Evolutionary conservation across 1,140 invertebrate genomes (phyloP).

Genomic region (Drosophila cardini): DNA sequence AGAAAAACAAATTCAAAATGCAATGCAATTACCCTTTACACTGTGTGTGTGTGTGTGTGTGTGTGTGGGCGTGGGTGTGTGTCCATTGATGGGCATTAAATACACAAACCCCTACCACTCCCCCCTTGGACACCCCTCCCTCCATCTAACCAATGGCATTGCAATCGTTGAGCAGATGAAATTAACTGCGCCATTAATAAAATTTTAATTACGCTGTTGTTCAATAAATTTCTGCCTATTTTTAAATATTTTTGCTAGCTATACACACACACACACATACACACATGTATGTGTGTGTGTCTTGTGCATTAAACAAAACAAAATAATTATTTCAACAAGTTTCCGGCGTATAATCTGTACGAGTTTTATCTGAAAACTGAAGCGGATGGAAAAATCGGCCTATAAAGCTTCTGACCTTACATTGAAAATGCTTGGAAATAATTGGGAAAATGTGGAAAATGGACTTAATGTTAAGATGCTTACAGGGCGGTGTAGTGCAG

Average conservation of each 20-base stretch:
- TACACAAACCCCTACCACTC: too few relatives aligned
- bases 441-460: not conserved
- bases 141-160: not conserved
- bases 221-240: conserved; percentile 39
- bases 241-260: conserved; percentile 12
- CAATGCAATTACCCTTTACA: conserved; percentile 27
- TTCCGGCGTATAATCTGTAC: conserved; percentile 2
- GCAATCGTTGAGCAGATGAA: conserved; percentile 30
- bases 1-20: conserved; percentile 8
- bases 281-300: not conserved
- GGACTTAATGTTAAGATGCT: conserved; percentile 9
- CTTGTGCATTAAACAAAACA: conserved; percentile 13
- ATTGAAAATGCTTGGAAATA: not conserved
- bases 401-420: not conserved
- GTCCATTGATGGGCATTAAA: conserved; percentile 17
- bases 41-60: not conserved
- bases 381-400: not conserved
- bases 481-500: not conserved
- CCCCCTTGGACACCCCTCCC: not conserved
- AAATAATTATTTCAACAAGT: conserved; percentile 3
- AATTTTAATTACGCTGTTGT: conserved; percentile 58
- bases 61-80: conserved; percentile 3
- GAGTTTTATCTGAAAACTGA: not conserved
- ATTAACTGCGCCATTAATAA: conserved; percentile 61
- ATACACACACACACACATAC: not conserved